Base-by-base conservation (phyloP, 2,113 vertebrate species). In the Corydoras sp. region DNA sequence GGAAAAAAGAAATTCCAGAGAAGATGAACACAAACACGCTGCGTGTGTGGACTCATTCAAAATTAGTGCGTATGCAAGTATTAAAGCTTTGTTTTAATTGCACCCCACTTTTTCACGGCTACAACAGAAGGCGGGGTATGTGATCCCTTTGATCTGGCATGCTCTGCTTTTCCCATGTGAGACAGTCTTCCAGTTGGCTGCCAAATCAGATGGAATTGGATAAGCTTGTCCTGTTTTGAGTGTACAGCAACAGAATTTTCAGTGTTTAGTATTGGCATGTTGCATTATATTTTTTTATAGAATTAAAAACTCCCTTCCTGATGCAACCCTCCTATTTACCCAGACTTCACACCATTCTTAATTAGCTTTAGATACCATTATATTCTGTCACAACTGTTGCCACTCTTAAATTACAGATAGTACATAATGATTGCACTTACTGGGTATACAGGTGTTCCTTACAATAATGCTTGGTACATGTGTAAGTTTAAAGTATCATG, bases 91-190 rank as follows among this genome's bases (percentile, higher is more conserved):
- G 32, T 67, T 72, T 77, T 68, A 68, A 71, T 55, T 75, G 12
- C 5, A 12, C 69, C 65, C 55, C 65, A 61, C 50, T 68, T 43
- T 65, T 66, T 32, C 32, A 55, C 32, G 29, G 61, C 63, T 77
- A 79, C 72, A 77, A 8, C 35, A 73, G 71, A 43, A 31, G 4
- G 65, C 49, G 0, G 71, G 31, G 30, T 3, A 0, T 24, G 49
- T 68, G 65, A 2, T 58, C 77, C 5, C 71, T 79, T 85, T 82
- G 30, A 83, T 82, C 35, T 72, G 62, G 0, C 56, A 49, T 31
- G 54, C 59, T 24, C 29, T 68, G 53, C 61, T 12, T 68, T 59
- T 1, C 24, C 55, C 14, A 0, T 68, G 3, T 71, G 63, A 61
- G n/a, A 48, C 12, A 10, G 29, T n/a, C 48, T 68, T 59, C 0